A percentile compares a stretch with the other conserved stretches of the same genome.
These are phyloP conservation scores for Pungitius pungitius DNA, from an alignment of 2,113 vertebrate genomes.

Conservation along the genomic window DNA sequence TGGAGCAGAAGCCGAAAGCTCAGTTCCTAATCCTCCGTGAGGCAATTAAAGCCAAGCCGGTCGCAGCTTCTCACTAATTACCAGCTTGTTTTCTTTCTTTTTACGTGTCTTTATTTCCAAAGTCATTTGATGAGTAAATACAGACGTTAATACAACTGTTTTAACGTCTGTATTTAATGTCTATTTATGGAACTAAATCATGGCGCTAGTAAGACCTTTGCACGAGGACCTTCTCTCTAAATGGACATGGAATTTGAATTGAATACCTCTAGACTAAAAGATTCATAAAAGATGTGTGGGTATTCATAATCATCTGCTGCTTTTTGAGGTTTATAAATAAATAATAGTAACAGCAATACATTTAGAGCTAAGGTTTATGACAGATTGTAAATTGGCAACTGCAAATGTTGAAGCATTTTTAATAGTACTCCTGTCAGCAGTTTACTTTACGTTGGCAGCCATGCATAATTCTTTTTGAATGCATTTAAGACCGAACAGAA, in stretches of 20 bases:
- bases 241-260: too few species aligned
- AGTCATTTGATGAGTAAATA: too few species aligned
- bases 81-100: constrained; percentile 8
- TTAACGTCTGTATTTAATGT: too few species aligned
- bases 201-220: too few species aligned
- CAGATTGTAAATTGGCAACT: not conserved
- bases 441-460: not conserved
- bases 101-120: not conserved
- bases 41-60: constrained; percentile 28
- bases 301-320: not conserved
- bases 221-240: too few species aligned
- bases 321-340: too few species aligned
- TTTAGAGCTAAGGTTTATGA: not conserved
- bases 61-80: constrained; percentile 25
- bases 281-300: not conserved
- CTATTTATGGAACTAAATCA: too few species aligned
- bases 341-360: not conserved
- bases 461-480: not conserved
- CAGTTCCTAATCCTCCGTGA: constrained; percentile 27
- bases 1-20: not conserved
- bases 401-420: not conserved
- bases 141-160: too few species aligned
- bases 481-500: not conserved
- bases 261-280: not conserved
- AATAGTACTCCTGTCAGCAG: not conserved